Evolutionary conservation across 2,888 invertebrate species (phyloP).

Genomic region (Bellardia bayeri): DNA sequence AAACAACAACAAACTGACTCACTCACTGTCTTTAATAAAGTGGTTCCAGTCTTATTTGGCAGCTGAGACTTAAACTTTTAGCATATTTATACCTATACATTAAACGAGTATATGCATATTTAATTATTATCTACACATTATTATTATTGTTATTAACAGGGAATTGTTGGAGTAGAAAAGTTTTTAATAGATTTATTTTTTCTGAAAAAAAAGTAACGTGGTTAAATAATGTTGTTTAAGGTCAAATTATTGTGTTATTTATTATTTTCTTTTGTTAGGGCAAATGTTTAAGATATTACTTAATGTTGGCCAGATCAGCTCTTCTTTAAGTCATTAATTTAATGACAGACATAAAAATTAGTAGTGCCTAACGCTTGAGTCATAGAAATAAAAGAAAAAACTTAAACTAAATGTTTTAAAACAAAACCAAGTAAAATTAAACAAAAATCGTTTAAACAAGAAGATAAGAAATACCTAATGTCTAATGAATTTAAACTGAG

Average conservation of each 20-base stretch:
- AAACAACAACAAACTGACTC: neutral
- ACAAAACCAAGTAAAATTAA: neutral
- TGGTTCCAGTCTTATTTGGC: neutral
- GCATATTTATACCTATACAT: neutral
- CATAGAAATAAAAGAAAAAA: neutral
- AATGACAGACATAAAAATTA: neutral
- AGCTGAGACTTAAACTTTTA: neutral
- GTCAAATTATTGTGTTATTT: neutral
- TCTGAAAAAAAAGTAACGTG: neutral
- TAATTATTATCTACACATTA: constrained; percentile 12
- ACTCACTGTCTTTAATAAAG: constrained; percentile 6
- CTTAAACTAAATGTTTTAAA: neutral
- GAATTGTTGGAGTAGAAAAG: neutral
- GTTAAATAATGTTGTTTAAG: constrained; percentile 9
- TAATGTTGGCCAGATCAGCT: neutral
- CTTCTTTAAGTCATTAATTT: neutral
- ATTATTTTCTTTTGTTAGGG: neutral
- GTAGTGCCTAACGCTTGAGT: neutral
- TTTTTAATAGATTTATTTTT: neutral
- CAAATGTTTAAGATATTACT: neutral
- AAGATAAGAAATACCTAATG: neutral
- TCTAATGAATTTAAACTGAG: neutral
- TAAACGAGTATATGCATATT: neutral
- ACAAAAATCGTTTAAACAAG: neutral
- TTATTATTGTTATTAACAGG: neutral